These are phyloP conservation scores for Ptilodon capucinus DNA, from an alignment of 2,888 invertebrate genomes.

Conservation along the genomic window DNA sequence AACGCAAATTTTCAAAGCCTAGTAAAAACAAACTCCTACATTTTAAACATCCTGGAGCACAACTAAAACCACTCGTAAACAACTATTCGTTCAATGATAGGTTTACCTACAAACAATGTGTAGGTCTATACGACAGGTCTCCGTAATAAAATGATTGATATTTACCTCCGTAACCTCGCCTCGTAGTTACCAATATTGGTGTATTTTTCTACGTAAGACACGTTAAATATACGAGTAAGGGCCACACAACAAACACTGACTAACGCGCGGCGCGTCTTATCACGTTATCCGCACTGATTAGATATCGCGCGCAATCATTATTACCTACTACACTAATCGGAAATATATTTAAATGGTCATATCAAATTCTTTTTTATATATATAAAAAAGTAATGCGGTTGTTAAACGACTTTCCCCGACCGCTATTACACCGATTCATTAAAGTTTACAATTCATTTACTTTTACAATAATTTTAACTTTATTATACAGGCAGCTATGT, in stretches of 20 bases:
- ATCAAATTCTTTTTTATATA: slow-evolving; percentile 32
- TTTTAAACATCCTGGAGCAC: not conserved
- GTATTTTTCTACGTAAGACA: slow-evolving; percentile 18
- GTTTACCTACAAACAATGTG: too few relatives aligned
- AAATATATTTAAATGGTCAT: slow-evolving; percentile 48
- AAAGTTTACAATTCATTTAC: not conserved
- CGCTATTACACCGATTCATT: too few relatives aligned
- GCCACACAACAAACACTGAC: slow-evolving; percentile 56
- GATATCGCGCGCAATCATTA: slow-evolving; percentile 69
- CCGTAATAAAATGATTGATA: slow-evolving; percentile 1
- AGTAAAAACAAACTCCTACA: not conserved
- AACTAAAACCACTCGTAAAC: not conserved
- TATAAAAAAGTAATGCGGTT: slow-evolving; percentile 6
- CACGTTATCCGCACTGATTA: slow-evolving; percentile 66
- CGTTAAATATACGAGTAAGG: slow-evolving; percentile 39
- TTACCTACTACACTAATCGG: slow-evolving; percentile 68
- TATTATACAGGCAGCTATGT: not conserved
- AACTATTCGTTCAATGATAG: not conserved
- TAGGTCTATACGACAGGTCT: not conserved
- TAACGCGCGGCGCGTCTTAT: slow-evolving; percentile 54
- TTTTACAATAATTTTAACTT: not conserved
- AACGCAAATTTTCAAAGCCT: too few relatives aligned
- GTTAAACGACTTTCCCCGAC: slow-evolving; percentile 20
- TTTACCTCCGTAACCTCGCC: slow-evolving; percentile 26
- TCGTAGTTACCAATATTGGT: slow-evolving; percentile 24